Conservation (phyloP, 2,797 vertebrate species). For the Catostomus latipinnis region DNA sequence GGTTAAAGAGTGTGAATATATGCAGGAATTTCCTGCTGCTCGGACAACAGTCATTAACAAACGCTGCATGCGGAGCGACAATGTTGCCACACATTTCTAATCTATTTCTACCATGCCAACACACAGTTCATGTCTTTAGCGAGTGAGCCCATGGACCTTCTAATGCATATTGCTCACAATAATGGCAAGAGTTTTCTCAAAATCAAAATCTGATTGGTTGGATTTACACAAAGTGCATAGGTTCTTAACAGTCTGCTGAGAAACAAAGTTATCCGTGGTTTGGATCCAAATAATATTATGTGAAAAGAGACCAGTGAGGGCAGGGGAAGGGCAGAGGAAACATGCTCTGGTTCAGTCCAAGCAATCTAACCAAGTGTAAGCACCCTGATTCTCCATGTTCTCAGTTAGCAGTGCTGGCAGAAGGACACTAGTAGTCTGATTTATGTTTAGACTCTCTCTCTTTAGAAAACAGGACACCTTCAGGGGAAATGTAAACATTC, state of each 20-base stretch:
- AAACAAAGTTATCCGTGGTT: no score
- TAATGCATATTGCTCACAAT: not conserved
- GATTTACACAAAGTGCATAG: not conserved
- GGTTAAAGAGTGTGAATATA: conserved; percentile 56
- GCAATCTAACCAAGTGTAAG: no score
- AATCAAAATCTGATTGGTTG: not conserved
- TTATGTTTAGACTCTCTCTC: conserved; percentile 58
- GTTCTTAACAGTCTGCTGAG: not conserved
- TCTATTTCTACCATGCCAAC: conserved; percentile 35
- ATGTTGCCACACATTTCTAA: conserved; percentile 49
- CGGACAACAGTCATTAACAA: conserved; percentile 55
- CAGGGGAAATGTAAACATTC: conserved; percentile 60
- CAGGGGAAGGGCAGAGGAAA: no score
- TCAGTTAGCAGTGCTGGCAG: conserved; percentile 25
- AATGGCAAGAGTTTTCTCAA: not conserved
- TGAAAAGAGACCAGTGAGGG: no score
- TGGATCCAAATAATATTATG: no score
- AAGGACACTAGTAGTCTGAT: conserved; percentile 57
- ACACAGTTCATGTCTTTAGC: conserved; percentile 10
- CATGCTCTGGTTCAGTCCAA: no score
- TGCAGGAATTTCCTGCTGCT: conserved; percentile 51
- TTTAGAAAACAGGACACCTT: conserved; percentile 63
- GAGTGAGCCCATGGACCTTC: not conserved
- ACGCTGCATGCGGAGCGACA: conserved; percentile 25
- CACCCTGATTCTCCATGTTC: conserved; percentile 14